Base-by-base conservation (phyloP, 2,113 vertebrate species). In the Taurulus bubalis region DNA sequence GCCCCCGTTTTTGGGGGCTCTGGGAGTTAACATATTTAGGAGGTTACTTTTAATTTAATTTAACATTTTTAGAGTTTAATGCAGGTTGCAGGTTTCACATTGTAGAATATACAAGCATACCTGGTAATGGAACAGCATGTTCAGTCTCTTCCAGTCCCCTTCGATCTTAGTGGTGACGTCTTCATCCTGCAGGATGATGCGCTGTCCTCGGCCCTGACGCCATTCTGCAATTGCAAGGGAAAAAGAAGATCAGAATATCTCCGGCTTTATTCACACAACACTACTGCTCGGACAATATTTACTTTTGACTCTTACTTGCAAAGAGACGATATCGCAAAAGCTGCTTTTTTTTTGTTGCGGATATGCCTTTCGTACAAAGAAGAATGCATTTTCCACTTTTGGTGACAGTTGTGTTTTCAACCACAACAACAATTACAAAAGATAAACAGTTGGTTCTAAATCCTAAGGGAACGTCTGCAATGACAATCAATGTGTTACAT, bases 81-180 rank as follows among this genome's bases (percentile, higher is more conserved):
- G 28, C n/a, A 32, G 7, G 9, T 56, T 68, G 16, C 11, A 49
- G 10, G 3, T 42, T 63, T 0, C 47, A 28, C 2, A 58, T 20
- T n/a, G 30, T 4, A 18, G 38, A 30, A 79, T 30, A 34, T 9
- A 4, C 8, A 22, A 12, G 2, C 36, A 10, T 91, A 95, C 95
- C 94, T 95, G 94, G 91, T 96, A 95, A 80, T 96, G 95, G 42
- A 79, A 86, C 76, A 96, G 90, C 3, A 97, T 98, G 94, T 99
- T 99, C 42, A 99, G 95, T 76, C 98, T 94, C 92, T 99, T 99
- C 98, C 98, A 99, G 83, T 99, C 98, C 0, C 95, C 95, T 88
- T 99, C 98, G 4, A 99, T 99, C 94, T 99, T 99, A 47, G 98
- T 99, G 91, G 98, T 98, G 89, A 98, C 95, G 87, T 99, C 98